These are phyloP conservation scores for Calameuta pallipes DNA, from an alignment of 2,888 invertebrate species.

Conservation along the genomic window DNA sequence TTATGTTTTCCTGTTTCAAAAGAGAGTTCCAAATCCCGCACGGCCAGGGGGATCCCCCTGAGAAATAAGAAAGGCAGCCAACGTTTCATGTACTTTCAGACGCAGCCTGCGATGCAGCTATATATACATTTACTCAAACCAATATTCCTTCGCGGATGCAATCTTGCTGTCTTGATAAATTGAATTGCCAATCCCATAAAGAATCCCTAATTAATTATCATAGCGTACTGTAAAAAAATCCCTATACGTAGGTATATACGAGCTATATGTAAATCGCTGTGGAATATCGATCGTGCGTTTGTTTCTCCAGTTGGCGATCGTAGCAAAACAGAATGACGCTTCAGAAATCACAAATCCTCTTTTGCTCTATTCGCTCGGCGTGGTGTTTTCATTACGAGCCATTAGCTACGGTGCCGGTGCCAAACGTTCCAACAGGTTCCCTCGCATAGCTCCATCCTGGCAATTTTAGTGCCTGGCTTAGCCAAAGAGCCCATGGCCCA, in stretches of 20 bases:
- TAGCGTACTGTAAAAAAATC: not conserved
- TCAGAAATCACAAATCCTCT: not conserved
- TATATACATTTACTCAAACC: not conserved
- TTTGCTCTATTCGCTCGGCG: not conserved
- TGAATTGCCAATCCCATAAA: not conserved
- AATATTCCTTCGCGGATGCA: not conserved
- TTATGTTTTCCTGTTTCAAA: slow-evolving; percentile 47
- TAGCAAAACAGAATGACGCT: not conserved
- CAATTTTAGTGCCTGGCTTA: slow-evolving; percentile 16
- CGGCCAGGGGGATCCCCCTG: slow-evolving; percentile 36
- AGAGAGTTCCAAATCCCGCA: slow-evolving; percentile 27
- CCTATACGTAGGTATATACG: not conserved
- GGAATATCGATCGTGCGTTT: not conserved
- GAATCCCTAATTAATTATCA: not conserved
- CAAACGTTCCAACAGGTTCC: slow-evolving; percentile 41
- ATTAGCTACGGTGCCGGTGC: slow-evolving; percentile 38
- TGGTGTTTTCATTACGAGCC: slow-evolving; percentile 35
- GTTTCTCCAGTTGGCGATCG: not conserved
- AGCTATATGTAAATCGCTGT: not conserved
- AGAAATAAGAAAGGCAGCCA: slow-evolving; percentile 48
- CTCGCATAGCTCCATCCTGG: slow-evolving; percentile 29
- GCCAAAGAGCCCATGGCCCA: not conserved
- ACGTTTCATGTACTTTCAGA: slow-evolving; percentile 4
- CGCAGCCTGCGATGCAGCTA: not conserved
- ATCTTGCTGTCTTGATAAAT: not conserved